Base-by-base conservation (phyloP, 1,140 invertebrate species). In the Sycophaga agraensis region DNA sequence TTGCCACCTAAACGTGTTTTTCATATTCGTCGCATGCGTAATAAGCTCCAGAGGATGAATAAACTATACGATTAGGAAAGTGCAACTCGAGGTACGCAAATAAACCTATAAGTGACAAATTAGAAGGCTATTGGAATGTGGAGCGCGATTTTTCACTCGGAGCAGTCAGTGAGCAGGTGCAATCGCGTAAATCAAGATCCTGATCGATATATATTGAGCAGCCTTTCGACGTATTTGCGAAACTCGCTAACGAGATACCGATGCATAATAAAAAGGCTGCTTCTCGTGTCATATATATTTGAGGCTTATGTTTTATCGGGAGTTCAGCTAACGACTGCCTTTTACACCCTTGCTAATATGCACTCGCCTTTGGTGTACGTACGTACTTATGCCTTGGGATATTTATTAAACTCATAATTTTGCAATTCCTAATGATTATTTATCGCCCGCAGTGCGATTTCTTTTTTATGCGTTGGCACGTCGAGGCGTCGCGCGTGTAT, bases 401-500 rank as follows among this genome's bases (percentile, higher is more conserved):
- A n/a, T 53, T 14, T 37, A 53, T 53, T 55, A 31, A 31, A 46
- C 24, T 43, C 28, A 21, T 43, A 43, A 55, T 40, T 55, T 55
- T 43, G 14, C 16, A 40, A 54, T 43, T 37, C 5, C 21, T 49
- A 31, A 39, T 39, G 4, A 35, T 49, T 58, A 49, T 39, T 58
- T 58, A 58, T 49, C 26, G 4, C 11, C 5, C 3, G n/a, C n/a
- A 28, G 34, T 34, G 31, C 17, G 9, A 12, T 46, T 49, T 31
- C n/a, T 17, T 14, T 35, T 56, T 24, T 56, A 56, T 35, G 12
- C 19, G 19, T 40, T 0, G 12, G 17, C 14, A 40, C 26, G 37
- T 26, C 17, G 37, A 39, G 16, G 0, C 14, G 7, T 16, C 11
- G 16, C 28, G 9, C 14, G n/a, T n/a, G 16, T 46, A 31, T 28